Evolutionary conservation across 2,797 vertebrate genomes (phyloP).

Genomic region (Malacoraja senta): DNA sequence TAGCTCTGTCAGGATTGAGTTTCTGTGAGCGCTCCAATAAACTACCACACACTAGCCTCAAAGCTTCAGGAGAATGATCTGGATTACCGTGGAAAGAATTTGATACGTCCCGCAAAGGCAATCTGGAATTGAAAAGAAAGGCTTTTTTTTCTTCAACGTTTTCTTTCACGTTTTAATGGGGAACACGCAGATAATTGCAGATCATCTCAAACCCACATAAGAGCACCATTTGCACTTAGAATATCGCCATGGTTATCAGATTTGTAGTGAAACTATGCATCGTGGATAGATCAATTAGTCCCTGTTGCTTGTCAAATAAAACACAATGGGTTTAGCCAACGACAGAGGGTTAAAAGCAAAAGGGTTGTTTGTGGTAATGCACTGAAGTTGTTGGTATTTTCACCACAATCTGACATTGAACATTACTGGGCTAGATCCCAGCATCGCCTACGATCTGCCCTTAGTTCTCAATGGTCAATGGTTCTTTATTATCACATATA

Average conservation of each 20-base stretch:
- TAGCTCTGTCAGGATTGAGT: constrained; percentile 59
- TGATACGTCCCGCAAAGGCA: constrained; percentile 58
- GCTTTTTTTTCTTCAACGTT: constrained; percentile 55
- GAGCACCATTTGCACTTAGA: constrained; percentile 46
- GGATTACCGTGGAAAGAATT: constrained; percentile 63
- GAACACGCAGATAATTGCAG: constrained; percentile 55
- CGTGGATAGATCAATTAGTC: constrained; percentile 54
- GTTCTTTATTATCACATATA: too few species aligned
- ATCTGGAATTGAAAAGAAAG: constrained; percentile 58
- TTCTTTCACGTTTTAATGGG: constrained; percentile 54
- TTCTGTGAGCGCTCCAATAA: constrained; percentile 60
- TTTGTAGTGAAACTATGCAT: constrained; percentile 47
- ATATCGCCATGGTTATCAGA: constrained; percentile 47
- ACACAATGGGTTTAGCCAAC: constrained; percentile 47
- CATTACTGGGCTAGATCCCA: not conserved
- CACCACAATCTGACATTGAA: not conserved
- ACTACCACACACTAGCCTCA: constrained; percentile 54
- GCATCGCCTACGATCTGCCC: not conserved
- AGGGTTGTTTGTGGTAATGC: not conserved
- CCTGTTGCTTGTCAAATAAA: constrained; percentile 44
- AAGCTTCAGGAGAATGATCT: constrained; percentile 63
- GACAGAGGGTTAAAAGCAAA: constrained; percentile 47
- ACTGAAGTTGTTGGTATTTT: not conserved
- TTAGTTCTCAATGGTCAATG: not conserved
- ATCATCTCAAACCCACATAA: constrained; percentile 49